These are phyloP conservation scores for Salvator merianae DNA, from an alignment of 2,113 vertebrate species.

Conservation along the genomic window DNA sequence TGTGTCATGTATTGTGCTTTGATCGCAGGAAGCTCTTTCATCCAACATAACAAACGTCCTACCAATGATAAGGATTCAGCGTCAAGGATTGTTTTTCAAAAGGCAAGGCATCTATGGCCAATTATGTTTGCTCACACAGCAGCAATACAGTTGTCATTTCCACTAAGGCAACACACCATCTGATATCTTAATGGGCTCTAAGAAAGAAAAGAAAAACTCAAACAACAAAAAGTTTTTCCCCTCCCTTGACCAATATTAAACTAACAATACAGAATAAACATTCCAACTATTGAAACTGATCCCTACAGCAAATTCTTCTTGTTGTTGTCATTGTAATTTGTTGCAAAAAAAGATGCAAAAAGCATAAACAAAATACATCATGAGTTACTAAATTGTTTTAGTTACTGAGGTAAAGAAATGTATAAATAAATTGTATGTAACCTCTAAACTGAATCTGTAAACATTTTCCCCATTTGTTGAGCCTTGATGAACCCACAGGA, in stretches of 20 bases:
- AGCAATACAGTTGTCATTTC: constrained; percentile 51
- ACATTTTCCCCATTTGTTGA: too few species aligned
- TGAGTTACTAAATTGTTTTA: too few species aligned
- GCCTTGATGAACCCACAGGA: too few species aligned
- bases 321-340: neutral
- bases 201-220: neutral
- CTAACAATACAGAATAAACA: constrained; percentile 47
- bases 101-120: constrained; percentile 6
- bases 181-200: constrained; percentile 57
- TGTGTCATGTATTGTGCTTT: neutral
- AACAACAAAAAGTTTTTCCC: neutral
- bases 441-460: too few species aligned
- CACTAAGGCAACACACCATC: constrained; percentile 56
- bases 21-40: neutral
- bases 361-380: constrained; percentile 4
- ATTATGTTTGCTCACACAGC: constrained; percentile 53
- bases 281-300: constrained; percentile 41
- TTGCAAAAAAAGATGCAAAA: constrained; percentile 10
- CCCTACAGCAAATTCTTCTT: constrained; percentile 42
- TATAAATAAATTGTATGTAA: too few species aligned
- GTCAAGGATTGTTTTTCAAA: neutral
- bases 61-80: constrained; percentile 30
- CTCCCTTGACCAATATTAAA: constrained; percentile 47
- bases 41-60: constrained; percentile 8
- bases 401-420: too few species aligned